These are phyloP conservation scores for Folsomia manolachei DNA, from an alignment of 2,888 invertebrate genomes.

Conservation along the genomic window DNA sequence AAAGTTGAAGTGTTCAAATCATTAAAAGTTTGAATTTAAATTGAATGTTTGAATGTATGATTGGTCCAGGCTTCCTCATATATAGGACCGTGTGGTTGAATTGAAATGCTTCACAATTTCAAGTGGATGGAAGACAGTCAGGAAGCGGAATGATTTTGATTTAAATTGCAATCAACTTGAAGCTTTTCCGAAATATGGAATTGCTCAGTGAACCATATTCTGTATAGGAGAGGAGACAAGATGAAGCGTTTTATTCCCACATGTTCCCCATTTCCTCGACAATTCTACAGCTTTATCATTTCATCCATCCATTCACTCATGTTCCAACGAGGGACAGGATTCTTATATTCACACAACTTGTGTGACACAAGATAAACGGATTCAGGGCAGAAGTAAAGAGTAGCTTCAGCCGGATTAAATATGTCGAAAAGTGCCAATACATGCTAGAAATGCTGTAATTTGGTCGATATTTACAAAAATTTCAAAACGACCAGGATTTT, in stretches of 20 bases:
- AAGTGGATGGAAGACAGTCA: not conserved
- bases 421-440: not conserved
- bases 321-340: constrained; percentile 35
- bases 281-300: constrained; percentile 39
- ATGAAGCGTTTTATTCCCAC: not conserved
- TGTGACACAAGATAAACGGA: too few relatives aligned
- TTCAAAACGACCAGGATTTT: too few relatives aligned
- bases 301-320: constrained; percentile 24
- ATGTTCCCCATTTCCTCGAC: not conserved
- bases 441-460: too few relatives aligned
- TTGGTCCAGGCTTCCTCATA: not conserved
- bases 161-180: constrained; percentile 29
- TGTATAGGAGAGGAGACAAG: not conserved
- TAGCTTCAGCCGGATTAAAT: not conserved
- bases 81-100: not conserved
- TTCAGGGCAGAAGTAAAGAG: constrained; percentile 13
- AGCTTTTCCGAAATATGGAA: constrained; percentile 5
- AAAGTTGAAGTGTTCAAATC: too few relatives aligned
- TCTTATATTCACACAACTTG: constrained; percentile 46
- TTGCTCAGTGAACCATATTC: not conserved
- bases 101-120: too few relatives aligned
- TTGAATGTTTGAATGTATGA: not conserved
- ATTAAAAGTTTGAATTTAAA: not conserved
- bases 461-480: too few relatives aligned
- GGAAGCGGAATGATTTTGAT: constrained; percentile 1